Conservation (phyloP, 1,140 invertebrate genomes). For the Ostrea denselamellosa region DNA sequence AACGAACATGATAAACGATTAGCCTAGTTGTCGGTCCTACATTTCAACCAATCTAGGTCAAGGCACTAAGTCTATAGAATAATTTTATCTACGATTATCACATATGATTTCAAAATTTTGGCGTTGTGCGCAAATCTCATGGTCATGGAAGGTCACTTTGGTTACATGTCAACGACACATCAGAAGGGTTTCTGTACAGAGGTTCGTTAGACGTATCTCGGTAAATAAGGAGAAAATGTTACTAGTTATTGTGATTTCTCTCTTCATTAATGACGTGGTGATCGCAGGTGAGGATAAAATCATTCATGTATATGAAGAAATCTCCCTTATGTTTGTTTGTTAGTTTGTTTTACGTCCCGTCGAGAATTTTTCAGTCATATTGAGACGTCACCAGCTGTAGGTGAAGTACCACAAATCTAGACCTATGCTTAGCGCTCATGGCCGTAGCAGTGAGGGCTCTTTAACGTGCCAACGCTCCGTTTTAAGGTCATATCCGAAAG, state of each 20-base stretch:
- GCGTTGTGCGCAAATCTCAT: neutral
- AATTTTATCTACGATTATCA: conserved; percentile 1
- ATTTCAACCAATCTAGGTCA: neutral
- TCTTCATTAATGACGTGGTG: neutral
- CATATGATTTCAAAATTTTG: conserved; percentile 1
- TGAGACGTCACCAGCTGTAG: no score
- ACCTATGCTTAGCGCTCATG: no score
- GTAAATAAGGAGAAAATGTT: neutral
- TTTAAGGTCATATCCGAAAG: no score
- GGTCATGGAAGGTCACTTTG: neutral
- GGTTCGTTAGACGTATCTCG: neutral
- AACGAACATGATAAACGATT: no score
- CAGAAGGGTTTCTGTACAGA: neutral
- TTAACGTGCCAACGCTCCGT: no score
- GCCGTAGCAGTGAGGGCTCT: no score
- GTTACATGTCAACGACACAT: neutral
- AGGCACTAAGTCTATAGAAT: neutral
- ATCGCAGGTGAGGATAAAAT: neutral
- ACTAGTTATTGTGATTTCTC: neutral
- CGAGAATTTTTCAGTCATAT: no score
- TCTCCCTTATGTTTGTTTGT: no score
- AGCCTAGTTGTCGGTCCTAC: no score
- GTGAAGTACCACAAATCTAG: no score
- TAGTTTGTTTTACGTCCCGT: no score
- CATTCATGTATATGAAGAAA: neutral